phyloP scores from a whole-genome alignment of 2,888 invertebrate species.

The Rhingia rostrata region DNA sequence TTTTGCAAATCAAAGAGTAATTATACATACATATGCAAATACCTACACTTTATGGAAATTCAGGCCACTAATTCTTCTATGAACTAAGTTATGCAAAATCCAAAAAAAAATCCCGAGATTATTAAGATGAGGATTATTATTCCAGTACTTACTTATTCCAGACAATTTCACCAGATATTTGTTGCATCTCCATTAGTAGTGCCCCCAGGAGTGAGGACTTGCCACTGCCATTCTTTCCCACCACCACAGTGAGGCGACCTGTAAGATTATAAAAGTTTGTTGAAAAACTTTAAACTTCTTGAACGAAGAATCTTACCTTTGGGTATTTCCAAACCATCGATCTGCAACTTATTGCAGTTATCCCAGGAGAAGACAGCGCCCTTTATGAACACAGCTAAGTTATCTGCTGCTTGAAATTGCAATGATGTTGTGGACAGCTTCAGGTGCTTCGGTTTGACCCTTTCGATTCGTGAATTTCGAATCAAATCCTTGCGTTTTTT shows the following conservation, averaged over 20 bases:
- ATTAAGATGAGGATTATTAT: conserved; percentile 9
- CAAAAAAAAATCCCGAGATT: neutral
- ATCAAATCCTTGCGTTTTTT: conserved; percentile 68
- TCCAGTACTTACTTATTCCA: conserved; percentile 85
- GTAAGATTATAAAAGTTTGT: conserved; percentile 73
- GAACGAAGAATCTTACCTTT: conserved; percentile 78
- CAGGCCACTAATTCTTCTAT: neutral
- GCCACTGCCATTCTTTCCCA: conserved; percentile 91
- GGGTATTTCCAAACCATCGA: conserved; percentile 82
- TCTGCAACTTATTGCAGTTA: conserved; percentile 71
- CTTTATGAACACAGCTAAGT: conserved; percentile 81
- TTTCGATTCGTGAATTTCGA: conserved; percentile 62
- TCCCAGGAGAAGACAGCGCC: conserved; percentile 80
- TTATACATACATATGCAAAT: too few relatives aligned
- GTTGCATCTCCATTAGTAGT: conserved; percentile 90
- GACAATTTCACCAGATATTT: conserved; percentile 86
- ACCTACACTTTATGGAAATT: too few relatives aligned
- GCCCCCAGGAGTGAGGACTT: conserved; percentile 91
- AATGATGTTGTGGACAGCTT: conserved; percentile 76
- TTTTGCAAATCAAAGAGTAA: too few relatives aligned
- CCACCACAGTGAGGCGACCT: conserved; percentile 89
- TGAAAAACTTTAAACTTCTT: conserved; percentile 10
- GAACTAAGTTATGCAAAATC: conserved; percentile 2
- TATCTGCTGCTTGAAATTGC: conserved; percentile 81
- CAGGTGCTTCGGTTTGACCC: conserved; percentile 55